phyloP scores from a whole-genome alignment of 1,140 invertebrate species.

The Cyrtorhinus lividipennis region DNA sequence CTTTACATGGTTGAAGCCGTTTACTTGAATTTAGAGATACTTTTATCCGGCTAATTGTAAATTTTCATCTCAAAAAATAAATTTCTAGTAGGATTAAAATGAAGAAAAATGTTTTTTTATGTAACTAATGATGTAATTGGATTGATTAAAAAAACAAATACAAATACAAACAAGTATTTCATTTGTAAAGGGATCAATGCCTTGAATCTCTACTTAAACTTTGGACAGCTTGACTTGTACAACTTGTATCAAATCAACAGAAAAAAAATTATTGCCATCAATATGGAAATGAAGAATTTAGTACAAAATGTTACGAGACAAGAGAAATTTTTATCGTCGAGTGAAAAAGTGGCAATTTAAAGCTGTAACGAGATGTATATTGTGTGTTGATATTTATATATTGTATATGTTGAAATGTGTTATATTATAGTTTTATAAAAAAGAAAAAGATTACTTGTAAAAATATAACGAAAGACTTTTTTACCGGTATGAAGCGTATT shows the following conservation, averaged over 20 bases:
- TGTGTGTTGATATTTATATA: background rate
- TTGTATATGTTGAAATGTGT: background rate
- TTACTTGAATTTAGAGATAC: background rate
- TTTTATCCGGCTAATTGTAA: background rate
- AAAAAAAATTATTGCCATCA: background rate
- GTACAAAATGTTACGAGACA: too few species aligned
- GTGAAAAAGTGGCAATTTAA: too few species aligned
- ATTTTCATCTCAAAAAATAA: too few species aligned
- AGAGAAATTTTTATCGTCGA: too few species aligned
- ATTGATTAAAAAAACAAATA: background rate
- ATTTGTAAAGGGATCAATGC: background rate
- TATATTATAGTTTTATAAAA: background rate
- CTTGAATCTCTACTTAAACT: background rate
- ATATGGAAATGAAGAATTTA: background rate
- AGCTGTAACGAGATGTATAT: too few species aligned
- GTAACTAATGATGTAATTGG: background rate
- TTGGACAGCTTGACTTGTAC: background rate
- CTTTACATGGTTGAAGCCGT: background rate
- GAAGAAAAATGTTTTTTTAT: background rate
- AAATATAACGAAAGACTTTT: background rate
- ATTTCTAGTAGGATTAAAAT: background rate
- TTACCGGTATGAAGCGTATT: background rate
- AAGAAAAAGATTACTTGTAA: too few species aligned
- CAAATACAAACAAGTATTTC: too few species aligned
- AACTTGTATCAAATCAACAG: background rate